A percentile compares a stretch with the other conserved stretches of the same genome.
phyloP scores from a whole-genome alignment of 2,797 vertebrate genomes.

The Labeo calbasu region DNA sequence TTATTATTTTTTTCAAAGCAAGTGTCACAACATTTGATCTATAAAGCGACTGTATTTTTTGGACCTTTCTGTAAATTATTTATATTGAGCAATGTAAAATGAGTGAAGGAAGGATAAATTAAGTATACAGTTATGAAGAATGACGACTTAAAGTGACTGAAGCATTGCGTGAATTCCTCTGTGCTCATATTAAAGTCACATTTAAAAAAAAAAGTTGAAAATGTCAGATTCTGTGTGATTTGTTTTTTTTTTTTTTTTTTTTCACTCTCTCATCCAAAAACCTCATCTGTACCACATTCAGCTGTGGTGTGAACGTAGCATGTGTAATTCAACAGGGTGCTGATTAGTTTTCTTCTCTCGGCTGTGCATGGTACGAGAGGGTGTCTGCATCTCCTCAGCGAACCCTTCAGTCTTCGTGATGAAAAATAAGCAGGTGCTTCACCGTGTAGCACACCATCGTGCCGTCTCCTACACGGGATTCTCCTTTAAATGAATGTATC shows the following conservation, averaged over 20 bases:
- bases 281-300: neutral
- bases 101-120: too few species aligned
- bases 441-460: conserved; percentile 30
- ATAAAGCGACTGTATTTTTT: neutral
- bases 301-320: neutral
- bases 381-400: conserved; percentile 14
- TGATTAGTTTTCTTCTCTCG: conserved; percentile 31
- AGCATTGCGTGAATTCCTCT: neutral
- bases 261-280: neutral
- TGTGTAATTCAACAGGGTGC: conserved; percentile 19
- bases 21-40: neutral
- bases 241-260: too few species aligned
- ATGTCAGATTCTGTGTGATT: neutral
- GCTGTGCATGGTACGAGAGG: neutral
- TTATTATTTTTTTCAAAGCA: neutral
- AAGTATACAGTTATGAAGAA: neutral
- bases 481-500: conserved; percentile 31
- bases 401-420: conserved; percentile 39
- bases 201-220: neutral
- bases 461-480: conserved; percentile 26
- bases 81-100: too few species aligned
- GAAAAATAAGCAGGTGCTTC: conserved; percentile 36
- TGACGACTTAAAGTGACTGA: neutral
- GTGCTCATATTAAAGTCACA: neutral
- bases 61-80: neutral